phyloP scores from a whole-genome alignment of 2,797 vertebrate genomes.

The Lagocephalus sceleratus region DNA sequence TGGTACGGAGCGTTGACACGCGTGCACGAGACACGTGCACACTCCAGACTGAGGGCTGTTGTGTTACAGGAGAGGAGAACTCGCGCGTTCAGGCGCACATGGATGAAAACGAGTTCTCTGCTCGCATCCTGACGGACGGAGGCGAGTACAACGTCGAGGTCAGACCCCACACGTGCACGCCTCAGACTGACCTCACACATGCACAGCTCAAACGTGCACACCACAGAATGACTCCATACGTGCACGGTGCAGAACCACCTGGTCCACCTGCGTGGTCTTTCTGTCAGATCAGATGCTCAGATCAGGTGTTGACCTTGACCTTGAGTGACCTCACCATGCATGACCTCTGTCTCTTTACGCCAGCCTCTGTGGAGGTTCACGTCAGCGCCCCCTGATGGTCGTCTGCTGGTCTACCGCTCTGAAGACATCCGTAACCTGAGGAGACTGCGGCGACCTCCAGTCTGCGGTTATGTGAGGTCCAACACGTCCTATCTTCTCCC shows the following conservation, averaged over 20 bases:
- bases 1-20: conserved; percentile 68
- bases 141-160: conserved; percentile 93
- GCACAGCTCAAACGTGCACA: no score
- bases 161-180: background rate
- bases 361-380: conserved; percentile 95
- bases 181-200: no score
- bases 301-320: no score
- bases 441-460: conserved; percentile 82
- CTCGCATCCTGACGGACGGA: conserved; percentile 85
- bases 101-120: conserved; percentile 86
- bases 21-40: no score
- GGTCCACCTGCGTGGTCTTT: no score
- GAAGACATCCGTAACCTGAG: conserved; percentile 90
- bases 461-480: conserved; percentile 86
- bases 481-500: conserved; percentile 74
- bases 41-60: background rate
- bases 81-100: conserved; percentile 92
- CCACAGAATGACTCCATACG: no score
- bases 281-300: no score
- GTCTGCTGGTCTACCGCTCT: conserved; percentile 88
- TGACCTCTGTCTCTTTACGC: no score
- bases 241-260: no score
- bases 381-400: conserved; percentile 75
- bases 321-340: no score
- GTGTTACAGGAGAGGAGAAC: conserved; percentile 84